Evolutionary conservation across 2,113 vertebrate species (phyloP).

Genomic region (Emydura subglobosa): DNA sequence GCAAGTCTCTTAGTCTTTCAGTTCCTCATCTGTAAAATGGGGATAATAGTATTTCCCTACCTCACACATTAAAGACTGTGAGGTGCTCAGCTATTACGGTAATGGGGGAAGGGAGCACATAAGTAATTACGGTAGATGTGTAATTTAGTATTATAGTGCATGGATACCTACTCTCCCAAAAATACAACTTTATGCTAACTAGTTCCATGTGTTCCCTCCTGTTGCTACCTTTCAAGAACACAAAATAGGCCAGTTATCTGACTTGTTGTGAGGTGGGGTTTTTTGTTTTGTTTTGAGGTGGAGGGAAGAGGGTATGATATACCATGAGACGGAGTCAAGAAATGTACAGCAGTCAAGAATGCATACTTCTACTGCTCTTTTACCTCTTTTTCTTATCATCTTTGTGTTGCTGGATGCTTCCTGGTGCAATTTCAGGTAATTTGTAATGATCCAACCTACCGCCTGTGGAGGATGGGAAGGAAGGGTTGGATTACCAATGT

Average conservation of each 20-base stretch:
- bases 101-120: not conserved
- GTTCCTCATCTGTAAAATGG: not conserved
- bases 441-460: slow-evolving; percentile 5
- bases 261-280: slow-evolving; percentile 29
- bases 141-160: not conserved
- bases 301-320: not conserved
- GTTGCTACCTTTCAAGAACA: slow-evolving; percentile 32
- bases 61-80: not conserved
- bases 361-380: not conserved
- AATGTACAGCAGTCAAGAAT: slow-evolving; percentile 27
- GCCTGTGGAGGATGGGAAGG: not conserved
- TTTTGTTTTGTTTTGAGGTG: not conserved
- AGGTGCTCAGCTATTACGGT: not conserved
- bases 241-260: slow-evolving; percentile 2
- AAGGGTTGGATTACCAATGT: not conserved
- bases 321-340: slow-evolving; percentile 17
- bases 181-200: not conserved
- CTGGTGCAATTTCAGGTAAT: not conserved
- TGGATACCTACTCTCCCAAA: slow-evolving; percentile 25
- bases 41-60: not conserved
- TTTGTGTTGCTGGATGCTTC: not conserved
- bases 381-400: not conserved
- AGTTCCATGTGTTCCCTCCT: slow-evolving; percentile 9
- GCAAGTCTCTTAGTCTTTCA: not conserved
- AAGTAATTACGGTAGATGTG: slow-evolving; percentile 18